Percentiles rank a stretch among this genome's conserved stretches.
Evolutionary conservation across 2,797 vertebrate species (phyloP).

Genomic region (Allobates femoralis): DNA sequence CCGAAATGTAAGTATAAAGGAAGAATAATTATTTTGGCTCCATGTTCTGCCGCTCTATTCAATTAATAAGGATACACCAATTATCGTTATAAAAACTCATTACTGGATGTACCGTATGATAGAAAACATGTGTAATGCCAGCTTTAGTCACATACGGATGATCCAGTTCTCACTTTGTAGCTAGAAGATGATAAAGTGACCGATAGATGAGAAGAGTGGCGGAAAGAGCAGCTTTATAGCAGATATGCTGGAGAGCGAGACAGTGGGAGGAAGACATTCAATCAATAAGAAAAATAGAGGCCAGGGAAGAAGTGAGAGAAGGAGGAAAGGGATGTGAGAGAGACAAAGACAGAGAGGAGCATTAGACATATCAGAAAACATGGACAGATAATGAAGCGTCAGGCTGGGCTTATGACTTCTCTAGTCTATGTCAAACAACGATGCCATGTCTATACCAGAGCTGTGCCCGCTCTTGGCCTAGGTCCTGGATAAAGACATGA

Average conservation of each 20-base stretch:
- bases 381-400: neutral
- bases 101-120: neutral
- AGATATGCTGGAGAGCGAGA: neutral
- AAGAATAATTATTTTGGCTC: neutral
- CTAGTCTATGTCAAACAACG: neutral
- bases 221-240: neutral
- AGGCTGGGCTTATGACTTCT: neutral
- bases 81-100: neutral
- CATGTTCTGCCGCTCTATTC: neutral
- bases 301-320: neutral
- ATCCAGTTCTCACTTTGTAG: neutral
- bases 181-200: neutral
- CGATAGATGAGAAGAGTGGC: neutral
- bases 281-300: conserved; percentile 16
- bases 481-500: neutral
- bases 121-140: neutral
- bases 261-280: neutral
- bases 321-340: neutral
- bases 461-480: neutral
- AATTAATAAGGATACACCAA: neutral
- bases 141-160: neutral
- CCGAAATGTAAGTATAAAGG: neutral
- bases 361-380: neutral
- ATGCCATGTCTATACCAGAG: neutral
- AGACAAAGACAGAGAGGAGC: neutral